These are phyloP conservation scores for Neosilurus hyrtlii DNA, from an alignment of 2,797 vertebrate species.

Conservation along the genomic window DNA sequence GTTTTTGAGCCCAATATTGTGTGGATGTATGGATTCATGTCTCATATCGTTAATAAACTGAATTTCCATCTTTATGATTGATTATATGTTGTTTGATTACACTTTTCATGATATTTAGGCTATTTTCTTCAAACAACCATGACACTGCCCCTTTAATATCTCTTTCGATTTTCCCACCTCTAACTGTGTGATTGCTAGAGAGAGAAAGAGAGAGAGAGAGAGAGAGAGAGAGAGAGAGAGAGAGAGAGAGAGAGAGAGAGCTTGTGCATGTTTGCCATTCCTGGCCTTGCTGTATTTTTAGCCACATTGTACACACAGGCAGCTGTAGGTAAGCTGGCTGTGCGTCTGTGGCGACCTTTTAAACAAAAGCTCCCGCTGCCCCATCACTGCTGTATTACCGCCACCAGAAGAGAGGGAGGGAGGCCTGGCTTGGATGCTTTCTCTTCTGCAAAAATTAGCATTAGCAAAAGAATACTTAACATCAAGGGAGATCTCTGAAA, in stretches of 20 bases:
- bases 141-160: no score
- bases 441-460: conserved; percentile 1
- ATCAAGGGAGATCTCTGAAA: conserved; percentile 9
- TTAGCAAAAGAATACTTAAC: conserved; percentile 11
- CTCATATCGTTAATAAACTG: no score
- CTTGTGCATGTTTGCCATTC: conserved; percentile 47
- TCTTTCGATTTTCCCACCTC: neutral
- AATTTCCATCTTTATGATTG: no score
- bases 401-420: conserved; percentile 8
- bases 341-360: conserved; percentile 31
- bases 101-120: no score
- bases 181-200: neutral
- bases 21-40: no score
- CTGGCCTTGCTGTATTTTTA: conserved; percentile 53
- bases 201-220: neutral
- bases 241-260: conserved; percentile 24
- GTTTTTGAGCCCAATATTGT: no score
- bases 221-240: neutral
- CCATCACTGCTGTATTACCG: conserved; percentile 6
- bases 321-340: conserved; percentile 47
- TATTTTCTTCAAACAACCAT: no score
- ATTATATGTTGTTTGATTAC: no score
- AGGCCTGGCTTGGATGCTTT: neutral
- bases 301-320: conserved; percentile 47
- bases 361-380: conserved; percentile 37